Conservation (phyloP, 1,140 invertebrate genomes). For the Pogonognathellus flavescens region DNA sequence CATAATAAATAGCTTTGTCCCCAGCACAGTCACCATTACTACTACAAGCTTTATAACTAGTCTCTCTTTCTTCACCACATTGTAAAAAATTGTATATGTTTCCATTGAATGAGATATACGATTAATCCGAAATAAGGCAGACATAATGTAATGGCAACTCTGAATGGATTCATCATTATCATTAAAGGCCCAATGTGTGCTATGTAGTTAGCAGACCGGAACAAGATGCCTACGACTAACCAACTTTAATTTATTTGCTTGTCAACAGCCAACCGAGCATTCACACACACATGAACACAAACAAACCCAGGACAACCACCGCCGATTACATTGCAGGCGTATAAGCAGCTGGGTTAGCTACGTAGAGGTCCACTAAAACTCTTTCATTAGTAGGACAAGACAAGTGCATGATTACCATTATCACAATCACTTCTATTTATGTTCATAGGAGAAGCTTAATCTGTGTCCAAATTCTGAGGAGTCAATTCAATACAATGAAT, state of each 20-base stretch:
- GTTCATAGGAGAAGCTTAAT: neutral
- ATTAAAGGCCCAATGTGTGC: neutral
- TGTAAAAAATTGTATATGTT: too few relatives aligned
- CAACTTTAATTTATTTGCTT: conserved; percentile 38
- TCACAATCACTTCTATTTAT: neutral
- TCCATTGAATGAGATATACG: too few relatives aligned
- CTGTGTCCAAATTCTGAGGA: too few relatives aligned
- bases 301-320: conserved; percentile 16
- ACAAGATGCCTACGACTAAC: neutral
- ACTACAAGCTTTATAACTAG: too few relatives aligned
- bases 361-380: neutral
- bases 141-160: too few relatives aligned
- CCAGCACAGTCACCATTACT: too few relatives aligned
- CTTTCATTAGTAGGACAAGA: conserved; percentile 32
- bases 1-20: too few relatives aligned
- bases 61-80: too few relatives aligned
- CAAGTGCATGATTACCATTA: conserved; percentile 22
- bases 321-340: neutral
- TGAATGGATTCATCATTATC: too few relatives aligned
- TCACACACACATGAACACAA: neutral
- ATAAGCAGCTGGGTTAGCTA: neutral
- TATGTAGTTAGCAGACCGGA: conserved; percentile 17
- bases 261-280: conserved; percentile 22
- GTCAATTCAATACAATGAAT: conserved; percentile 11
- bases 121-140: too few relatives aligned